Evolutionary conservation across 2,888 invertebrate genomes (phyloP).

Genomic region (Pachydiplax longipennis): DNA sequence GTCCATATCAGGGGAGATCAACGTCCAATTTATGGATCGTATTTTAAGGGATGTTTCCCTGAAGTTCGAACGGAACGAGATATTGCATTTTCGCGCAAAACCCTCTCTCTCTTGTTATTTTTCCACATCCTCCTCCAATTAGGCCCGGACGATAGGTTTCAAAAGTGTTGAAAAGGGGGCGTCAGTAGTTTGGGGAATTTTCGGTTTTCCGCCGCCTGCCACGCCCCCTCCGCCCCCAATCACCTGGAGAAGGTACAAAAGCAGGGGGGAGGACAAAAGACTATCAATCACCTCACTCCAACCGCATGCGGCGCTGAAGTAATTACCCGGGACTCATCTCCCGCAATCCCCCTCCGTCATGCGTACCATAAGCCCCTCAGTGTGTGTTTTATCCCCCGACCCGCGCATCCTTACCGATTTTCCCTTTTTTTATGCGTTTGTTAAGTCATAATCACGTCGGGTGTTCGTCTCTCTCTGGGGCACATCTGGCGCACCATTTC

Average conservation of each 20-base stretch:
- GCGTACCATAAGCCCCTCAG: not conserved
- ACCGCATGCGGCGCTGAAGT: not conserved
- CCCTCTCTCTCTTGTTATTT: no score
- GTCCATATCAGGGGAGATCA: no score
- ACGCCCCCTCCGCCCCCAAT: not conserved
- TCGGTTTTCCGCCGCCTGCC: not conserved
- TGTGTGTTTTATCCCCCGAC: not conserved
- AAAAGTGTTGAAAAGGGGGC: not conserved
- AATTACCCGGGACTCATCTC: constrained; percentile 1
- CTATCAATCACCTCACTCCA: constrained; percentile 6
- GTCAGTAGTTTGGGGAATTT: not conserved
- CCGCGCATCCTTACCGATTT: no score
- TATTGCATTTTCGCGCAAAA: no score
- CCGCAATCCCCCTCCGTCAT: not conserved
- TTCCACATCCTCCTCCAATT: not conserved
- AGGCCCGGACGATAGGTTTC: not conserved
- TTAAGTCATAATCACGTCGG: not conserved
- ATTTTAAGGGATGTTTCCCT: no score
- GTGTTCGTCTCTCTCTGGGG: not conserved
- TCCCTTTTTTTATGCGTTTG: not conserved
- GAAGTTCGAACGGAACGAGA: no score
- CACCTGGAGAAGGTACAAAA: constrained; percentile 4
- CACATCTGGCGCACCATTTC: not conserved
- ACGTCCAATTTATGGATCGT: no score
- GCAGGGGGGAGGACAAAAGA: not conserved